Base-by-base conservation (phyloP, 2,888 invertebrate genomes). In the Elmis aenea region DNA sequence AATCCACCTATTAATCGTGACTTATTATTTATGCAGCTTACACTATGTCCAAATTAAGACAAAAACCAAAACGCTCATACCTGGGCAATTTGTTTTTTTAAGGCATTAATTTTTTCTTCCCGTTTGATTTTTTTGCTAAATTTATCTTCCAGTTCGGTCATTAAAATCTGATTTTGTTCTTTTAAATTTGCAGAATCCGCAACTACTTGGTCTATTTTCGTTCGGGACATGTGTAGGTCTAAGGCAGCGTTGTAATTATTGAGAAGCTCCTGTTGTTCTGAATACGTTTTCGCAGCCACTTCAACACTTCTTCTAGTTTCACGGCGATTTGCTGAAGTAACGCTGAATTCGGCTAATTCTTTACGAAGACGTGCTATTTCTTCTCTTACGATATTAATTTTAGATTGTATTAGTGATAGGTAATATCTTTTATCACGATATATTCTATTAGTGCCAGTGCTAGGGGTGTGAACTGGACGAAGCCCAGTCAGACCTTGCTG, bases 401-500 rank as follows among this genome's bases (percentile, higher is more conserved):
- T 47, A 4, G 37, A 36, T 26, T 50, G 47, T 25, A 50, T 45
- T 29, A 35, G 10, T 6, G 45, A 43, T 18, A 44, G 38, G 26
- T 46, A 50, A 29, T 50, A 50, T 21, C 46, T 28, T 25, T 47
- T 43, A 23, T 50, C 47, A 31, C 47, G 42, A 28, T 56, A 55
- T 28, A 56, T 55, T 5, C 57, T 42, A 26, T 50, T 52, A 14
- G 37, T 36, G 11, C 48, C 50, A 18, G 10, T 38, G 14, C 40
- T 45, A 12, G 26, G 24, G 5, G 46, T 42, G 23, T 40, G 43
- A 21, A 44, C 33, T n/a, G 48, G 42, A 15, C 45, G 46, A n/a
- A 46, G 35, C 11, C 51, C 53, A 12, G 32, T 41, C 32, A 53
- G 26, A 21, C 51, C 51, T 44, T 57, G 55, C 30, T 56, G 57